These are phyloP conservation scores for Pedionomus torquatus DNA, from an alignment of 2,113 vertebrate genomes.

Conservation along the genomic window DNA sequence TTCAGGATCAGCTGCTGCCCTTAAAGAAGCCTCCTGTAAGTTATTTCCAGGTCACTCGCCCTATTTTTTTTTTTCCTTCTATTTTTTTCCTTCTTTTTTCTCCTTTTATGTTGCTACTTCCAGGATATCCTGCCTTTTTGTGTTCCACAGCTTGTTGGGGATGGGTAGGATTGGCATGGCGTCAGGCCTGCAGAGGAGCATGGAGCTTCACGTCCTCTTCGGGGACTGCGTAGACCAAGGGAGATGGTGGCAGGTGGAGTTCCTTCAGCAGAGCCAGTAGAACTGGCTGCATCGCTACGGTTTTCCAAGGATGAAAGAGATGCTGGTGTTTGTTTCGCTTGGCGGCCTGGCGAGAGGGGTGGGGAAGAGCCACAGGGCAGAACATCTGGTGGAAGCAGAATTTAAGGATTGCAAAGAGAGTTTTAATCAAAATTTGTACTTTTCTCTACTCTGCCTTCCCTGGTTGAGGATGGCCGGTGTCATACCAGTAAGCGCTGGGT, in stretches of 20 bases:
- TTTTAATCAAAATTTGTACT: not conserved
- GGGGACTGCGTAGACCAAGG: not conserved
- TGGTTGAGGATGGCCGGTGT: not conserved
- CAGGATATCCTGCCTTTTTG: constrained; percentile 65
- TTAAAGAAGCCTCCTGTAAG: not conserved
- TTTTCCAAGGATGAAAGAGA: constrained; percentile 13
- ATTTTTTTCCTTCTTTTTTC: not conserved
- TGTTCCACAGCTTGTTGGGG: not conserved
- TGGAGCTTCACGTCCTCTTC: not conserved
- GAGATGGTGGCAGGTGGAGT: constrained; percentile 15
- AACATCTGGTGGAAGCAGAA: not conserved
- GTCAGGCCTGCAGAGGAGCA: not conserved
- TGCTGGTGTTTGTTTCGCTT: not conserved
- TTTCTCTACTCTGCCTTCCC: not conserved
- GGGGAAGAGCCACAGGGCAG: not conserved
- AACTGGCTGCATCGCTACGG: constrained; percentile 33
- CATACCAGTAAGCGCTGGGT: not conserved
- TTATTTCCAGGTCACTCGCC: not conserved
- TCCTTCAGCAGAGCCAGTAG: constrained; percentile 28
- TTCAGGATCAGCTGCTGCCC: not conserved
- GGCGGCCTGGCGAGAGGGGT: not conserved
- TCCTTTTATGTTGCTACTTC: not conserved
- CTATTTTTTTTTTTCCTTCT: too few species aligned
- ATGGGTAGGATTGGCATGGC: constrained; percentile 27
- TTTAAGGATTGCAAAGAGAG: not conserved